Percentiles rank a stretch among this genome's conserved stretches.
These are phyloP conservation scores for Clivina fossor DNA, from an alignment of 2,888 invertebrate genomes.

Conservation along the genomic window DNA sequence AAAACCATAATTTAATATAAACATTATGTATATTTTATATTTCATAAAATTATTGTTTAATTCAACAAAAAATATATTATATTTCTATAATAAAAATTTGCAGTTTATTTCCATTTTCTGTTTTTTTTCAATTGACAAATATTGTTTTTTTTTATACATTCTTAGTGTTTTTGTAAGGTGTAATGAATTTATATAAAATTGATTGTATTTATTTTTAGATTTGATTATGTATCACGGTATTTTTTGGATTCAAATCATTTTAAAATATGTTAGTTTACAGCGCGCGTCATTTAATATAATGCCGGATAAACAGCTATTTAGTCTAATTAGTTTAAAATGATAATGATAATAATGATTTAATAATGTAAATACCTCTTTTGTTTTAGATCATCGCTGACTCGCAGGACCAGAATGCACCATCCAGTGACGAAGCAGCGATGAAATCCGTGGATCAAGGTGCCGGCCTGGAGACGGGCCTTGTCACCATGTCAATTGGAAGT, in stretches of 20 bases:
- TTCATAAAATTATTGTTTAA: not conserved
- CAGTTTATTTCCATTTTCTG: too few relatives aligned
- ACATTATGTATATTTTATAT: not conserved
- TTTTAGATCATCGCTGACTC: not conserved
- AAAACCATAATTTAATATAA: not conserved
- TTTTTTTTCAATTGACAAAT: too few relatives aligned
- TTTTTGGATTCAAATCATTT: too few relatives aligned
- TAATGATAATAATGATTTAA: not conserved
- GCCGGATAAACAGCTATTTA: not conserved
- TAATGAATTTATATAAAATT: too few relatives aligned
- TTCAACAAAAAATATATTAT: too few relatives aligned
- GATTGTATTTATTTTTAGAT: too few relatives aligned
- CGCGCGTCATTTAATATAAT: not conserved
- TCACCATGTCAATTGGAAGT: not conserved
- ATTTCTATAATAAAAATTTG: too few relatives aligned
- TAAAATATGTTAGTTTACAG: too few relatives aligned
- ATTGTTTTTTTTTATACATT: too few relatives aligned
- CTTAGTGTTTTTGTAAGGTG: too few relatives aligned
- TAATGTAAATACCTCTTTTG: not conserved
- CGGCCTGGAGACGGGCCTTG: slow-evolving; percentile 2
- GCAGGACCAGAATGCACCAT: slow-evolving; percentile 12
- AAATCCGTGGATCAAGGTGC: slow-evolving; percentile 11
- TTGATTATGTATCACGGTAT: too few relatives aligned
- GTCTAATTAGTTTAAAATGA: too few relatives aligned
- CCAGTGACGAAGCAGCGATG: slow-evolving; percentile 6